phyloP scores from a whole-genome alignment of 2,888 invertebrate genomes.

The Sphaerophoria rueppellii region DNA sequence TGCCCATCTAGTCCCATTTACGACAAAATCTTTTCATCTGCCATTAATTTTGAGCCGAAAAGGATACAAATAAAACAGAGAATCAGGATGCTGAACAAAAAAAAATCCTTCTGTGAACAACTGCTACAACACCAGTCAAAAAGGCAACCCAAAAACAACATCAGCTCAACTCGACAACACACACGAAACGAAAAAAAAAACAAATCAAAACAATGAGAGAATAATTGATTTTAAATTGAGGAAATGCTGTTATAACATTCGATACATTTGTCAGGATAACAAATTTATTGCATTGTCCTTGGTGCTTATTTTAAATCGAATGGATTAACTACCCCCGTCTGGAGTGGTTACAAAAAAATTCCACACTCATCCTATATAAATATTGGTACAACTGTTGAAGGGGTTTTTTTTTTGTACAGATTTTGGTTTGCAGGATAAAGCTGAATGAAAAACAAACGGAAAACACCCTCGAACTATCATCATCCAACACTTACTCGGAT shows the following conservation, averaged over 20 bases:
- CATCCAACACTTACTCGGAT: not conserved
- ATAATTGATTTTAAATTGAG: constrained; percentile 73
- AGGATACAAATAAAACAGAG: constrained; percentile 24
- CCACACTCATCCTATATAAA: not conserved
- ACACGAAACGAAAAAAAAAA: constrained; percentile 29
- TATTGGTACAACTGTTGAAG: no score
- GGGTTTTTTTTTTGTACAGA: not conserved
- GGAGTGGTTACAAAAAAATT: constrained; percentile 41
- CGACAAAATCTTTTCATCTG: constrained; percentile 72
- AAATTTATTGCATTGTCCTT: constrained; percentile 66
- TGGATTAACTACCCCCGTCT: constrained; percentile 36
- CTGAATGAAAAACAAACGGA: not conserved
- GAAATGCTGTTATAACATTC: constrained; percentile 68
- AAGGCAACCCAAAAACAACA: not conserved
- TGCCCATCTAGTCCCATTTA: constrained; percentile 28
- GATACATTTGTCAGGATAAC: constrained; percentile 72
- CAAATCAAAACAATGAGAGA: constrained; percentile 41
- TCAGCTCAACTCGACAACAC: not conserved
- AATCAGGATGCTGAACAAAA: constrained; percentile 5
- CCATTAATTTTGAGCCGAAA: constrained; percentile 64
- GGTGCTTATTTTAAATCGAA: constrained; percentile 16
- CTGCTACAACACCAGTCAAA: constrained; percentile 7
- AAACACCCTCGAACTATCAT: not conserved
- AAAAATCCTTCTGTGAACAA: constrained; percentile 11
- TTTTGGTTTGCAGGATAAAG: not conserved